Conservation (phyloP, 1,140 invertebrate genomes). For the Sycophaga agraensis region DNA sequence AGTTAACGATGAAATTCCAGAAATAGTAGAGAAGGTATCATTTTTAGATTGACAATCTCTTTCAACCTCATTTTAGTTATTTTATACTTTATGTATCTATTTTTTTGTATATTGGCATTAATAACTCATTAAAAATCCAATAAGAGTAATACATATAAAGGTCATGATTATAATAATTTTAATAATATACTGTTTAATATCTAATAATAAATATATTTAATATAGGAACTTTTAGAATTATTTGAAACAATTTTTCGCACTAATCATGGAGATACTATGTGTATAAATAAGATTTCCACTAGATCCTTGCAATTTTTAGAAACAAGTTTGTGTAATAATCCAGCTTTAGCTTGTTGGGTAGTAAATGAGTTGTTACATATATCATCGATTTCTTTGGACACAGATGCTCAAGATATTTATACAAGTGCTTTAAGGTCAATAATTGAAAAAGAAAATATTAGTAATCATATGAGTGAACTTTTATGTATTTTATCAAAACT, state of each 20-base stretch:
- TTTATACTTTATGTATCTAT: neutral
- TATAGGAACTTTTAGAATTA: conserved; percentile 38
- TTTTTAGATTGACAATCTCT: neutral
- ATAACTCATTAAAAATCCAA: neutral
- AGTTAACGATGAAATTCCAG: conserved; percentile 26
- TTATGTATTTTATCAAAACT: conserved; percentile 47
- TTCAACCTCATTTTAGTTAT: no score
- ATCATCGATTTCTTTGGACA: conserved; percentile 30
- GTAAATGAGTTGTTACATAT: conserved; percentile 42
- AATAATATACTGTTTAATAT: conserved; percentile 17
- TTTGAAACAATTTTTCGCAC: conserved; percentile 26
- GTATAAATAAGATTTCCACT: conserved; percentile 24
- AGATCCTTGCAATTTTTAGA: conserved; percentile 36
- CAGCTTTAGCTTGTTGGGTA: conserved; percentile 41
- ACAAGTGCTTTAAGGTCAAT: conserved; percentile 34
- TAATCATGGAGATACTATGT: conserved; percentile 21
- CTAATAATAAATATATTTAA: neutral
- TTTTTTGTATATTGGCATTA: neutral
- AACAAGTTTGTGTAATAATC: conserved; percentile 34
- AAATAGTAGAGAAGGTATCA: conserved; percentile 30
- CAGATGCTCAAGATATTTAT: conserved; percentile 41
- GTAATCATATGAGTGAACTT: conserved; percentile 29
- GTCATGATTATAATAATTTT: neutral
- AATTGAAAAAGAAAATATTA: conserved; percentile 15
- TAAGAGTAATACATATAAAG: neutral